Conservation (phyloP, 1,140 invertebrate genomes). For the Saccostrea echinata region DNA sequence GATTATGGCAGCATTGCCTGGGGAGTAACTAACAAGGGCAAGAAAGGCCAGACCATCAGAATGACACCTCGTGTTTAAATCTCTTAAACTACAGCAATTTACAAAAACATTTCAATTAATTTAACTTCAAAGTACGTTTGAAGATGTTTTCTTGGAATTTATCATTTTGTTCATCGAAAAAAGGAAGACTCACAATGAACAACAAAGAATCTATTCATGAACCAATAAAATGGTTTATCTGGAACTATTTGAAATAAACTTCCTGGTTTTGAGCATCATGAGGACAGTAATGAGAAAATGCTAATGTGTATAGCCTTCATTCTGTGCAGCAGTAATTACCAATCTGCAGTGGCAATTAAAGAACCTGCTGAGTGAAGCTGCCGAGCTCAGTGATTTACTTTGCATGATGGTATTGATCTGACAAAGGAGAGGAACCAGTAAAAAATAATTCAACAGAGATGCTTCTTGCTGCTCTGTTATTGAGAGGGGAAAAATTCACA, state of each 20-base stretch:
- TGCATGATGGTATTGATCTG: slow-evolving; percentile 19
- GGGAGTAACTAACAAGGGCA: neutral
- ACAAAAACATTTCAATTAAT: too few species aligned
- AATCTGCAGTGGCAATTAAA: slow-evolving; percentile 26
- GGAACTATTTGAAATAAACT: neutral
- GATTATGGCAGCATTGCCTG: neutral
- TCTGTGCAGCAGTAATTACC: slow-evolving; percentile 5
- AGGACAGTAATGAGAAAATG: neutral
- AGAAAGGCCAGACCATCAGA: neutral
- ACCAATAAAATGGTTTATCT: neutral
- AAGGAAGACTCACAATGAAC: neutral
- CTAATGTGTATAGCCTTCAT: neutral
- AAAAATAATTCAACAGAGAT: slow-evolving; percentile 3
- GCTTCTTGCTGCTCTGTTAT: neutral
- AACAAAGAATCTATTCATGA: too few species aligned
- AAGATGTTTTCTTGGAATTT: too few species aligned
- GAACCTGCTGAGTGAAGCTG: neutral
- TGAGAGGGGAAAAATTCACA: neutral
- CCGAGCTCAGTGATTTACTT: neutral
- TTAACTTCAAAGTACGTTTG: too few species aligned
- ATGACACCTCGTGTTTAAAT: neutral
- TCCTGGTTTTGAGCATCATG: slow-evolving; percentile 9
- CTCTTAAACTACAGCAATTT: neutral
- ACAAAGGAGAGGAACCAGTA: neutral
- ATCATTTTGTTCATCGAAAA: neutral